Percentiles rank a stretch among this genome's conserved stretches.
These are phyloP conservation scores for Asteroscopus sphinx DNA, from an alignment of 2,888 invertebrate genomes.

Conservation along the genomic window DNA sequence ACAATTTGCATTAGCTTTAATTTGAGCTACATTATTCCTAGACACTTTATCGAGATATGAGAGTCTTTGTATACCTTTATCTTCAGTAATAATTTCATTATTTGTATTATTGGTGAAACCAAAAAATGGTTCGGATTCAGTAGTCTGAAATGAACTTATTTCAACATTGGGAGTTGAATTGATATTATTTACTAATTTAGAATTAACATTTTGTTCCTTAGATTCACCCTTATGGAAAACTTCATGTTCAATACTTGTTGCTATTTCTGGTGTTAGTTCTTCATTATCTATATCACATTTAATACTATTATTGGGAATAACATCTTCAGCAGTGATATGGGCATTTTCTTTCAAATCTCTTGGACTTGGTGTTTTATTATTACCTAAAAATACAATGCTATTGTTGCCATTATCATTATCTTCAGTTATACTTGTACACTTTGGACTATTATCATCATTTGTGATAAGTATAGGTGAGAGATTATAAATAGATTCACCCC, in stretches of 20 bases:
- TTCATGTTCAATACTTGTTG: constrained; percentile 1
- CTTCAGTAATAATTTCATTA: constrained; percentile 5
- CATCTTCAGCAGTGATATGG: not conserved
- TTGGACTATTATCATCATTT: constrained; percentile 60
- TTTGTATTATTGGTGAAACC: constrained; percentile 63
- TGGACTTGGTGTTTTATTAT: constrained; percentile 34
- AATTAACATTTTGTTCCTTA: constrained; percentile 3
- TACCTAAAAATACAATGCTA: constrained; percentile 55
- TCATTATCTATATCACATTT: constrained; percentile 15
- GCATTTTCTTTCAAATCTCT: constrained; percentile 28
- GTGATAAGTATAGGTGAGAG: constrained; percentile 77
- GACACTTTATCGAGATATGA: constrained; percentile 10
- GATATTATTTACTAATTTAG: constrained; percentile 12
- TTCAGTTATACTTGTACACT: constrained; percentile 58
- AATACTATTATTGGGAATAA: constrained; percentile 9
- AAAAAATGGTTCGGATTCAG: constrained; percentile 70
- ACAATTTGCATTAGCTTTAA: constrained; percentile 9
- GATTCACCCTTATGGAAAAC: constrained; percentile 10
- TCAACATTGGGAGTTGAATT: constrained; percentile 38
- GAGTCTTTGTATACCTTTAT: constrained; percentile 2
- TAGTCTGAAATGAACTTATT: constrained; percentile 61
- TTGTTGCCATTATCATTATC: constrained; percentile 57
- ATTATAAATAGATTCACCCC: constrained; percentile 80
- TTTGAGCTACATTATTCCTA: constrained; percentile 24
- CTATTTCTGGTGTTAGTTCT: constrained; percentile 1